phyloP scores from a whole-genome alignment of 2,113 vertebrate species.

The Sialia sialis region DNA sequence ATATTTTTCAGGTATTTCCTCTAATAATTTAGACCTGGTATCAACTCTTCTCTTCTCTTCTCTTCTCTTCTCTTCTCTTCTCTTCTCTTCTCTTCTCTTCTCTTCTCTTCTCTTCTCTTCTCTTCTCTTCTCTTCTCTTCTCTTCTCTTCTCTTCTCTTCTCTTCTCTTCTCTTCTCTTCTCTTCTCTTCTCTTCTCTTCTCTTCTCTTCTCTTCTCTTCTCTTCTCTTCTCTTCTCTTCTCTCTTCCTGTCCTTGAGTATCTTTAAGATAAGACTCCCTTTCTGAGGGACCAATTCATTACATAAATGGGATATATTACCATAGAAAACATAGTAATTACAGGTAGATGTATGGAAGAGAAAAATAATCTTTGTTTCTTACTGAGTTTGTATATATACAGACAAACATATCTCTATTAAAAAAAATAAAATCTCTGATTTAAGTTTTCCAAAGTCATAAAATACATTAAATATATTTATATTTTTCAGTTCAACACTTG shows the following conservation, averaged over 20 bases:
- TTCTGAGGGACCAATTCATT: background rate
- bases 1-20: background rate
- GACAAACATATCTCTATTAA: background rate
- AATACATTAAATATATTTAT: background rate
- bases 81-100: too few species aligned
- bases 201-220: too few species aligned
- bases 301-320: background rate
- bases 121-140: too few species aligned
- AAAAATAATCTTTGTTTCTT: background rate
- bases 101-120: background rate
- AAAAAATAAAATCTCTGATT: background rate
- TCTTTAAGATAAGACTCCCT: background rate
- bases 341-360: background rate
- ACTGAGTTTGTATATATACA: too few species aligned
- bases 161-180: too few species aligned
- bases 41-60: background rate
- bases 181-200: background rate
- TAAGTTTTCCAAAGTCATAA: background rate
- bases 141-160: background rate
- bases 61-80: background rate
- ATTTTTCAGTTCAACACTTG: background rate
- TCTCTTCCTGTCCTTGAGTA: background rate
- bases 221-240: background rate
- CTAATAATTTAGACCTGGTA: background rate
- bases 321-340: background rate